A percentile compares a stretch with the other conserved stretches of the same genome.
phyloP scores from a whole-genome alignment of 1,140 invertebrate genomes.

The Watersipora subatra region DNA sequence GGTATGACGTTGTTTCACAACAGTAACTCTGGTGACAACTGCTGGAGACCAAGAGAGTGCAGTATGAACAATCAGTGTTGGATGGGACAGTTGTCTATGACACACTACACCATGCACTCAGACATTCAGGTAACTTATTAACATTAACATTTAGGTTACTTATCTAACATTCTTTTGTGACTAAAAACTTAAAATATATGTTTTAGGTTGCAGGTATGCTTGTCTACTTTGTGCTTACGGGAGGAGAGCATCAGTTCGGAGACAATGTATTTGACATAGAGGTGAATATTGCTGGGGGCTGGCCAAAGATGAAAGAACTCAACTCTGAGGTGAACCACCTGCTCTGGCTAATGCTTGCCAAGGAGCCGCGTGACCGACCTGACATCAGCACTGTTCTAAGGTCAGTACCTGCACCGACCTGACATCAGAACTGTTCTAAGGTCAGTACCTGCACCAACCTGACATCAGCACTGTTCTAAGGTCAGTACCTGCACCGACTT shows the following conservation, averaged over 20 bases:
- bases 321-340: conserved; percentile 19
- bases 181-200: neutral
- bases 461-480: conserved; percentile 16
- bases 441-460: conserved; percentile 7
- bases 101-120: conserved; percentile 1
- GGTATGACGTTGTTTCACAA: neutral
- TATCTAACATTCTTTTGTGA: too few species aligned
- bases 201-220: conserved; percentile 21
- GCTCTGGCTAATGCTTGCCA: conserved; percentile 17
- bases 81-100: neutral
- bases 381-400: conserved; percentile 16
- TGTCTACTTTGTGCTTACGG: conserved; percentile 22
- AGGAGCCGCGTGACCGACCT: conserved; percentile 14
- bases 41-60: neutral
- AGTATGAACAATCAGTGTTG: neutral
- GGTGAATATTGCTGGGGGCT: conserved; percentile 17
- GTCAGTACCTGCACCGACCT: conserved; percentile 8
- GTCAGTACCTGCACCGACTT: conserved; percentile 8
- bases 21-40: neutral
- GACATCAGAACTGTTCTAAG: neutral
- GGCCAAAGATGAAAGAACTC: conserved; percentile 13
- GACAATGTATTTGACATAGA: conserved; percentile 17
- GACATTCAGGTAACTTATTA: conserved; percentile 2
- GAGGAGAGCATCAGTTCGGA: conserved; percentile 21
- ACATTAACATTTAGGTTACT: too few species aligned